Conservation (phyloP, 2,113 vertebrate species). For the Ciconia maguari region DNA sequence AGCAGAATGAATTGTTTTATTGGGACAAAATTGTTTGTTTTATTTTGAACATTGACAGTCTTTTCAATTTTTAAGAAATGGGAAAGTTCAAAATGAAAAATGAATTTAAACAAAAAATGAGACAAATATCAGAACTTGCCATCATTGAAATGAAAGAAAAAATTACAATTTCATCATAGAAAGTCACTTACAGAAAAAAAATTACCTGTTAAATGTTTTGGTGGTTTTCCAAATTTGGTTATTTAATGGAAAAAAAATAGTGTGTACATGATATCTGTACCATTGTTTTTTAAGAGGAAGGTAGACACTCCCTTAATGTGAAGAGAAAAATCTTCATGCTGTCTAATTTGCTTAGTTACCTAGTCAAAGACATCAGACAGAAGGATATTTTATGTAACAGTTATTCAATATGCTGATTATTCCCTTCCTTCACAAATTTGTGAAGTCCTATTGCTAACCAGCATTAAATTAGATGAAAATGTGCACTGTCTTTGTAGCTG, state of each 20-base stretch:
- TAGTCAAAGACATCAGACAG: background rate
- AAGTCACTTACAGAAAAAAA: background rate
- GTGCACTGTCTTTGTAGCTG: background rate
- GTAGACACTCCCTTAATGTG: background rate
- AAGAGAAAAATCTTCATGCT: background rate
- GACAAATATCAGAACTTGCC: background rate
- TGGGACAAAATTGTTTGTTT: background rate
- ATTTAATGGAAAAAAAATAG: background rate
- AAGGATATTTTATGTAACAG: background rate
- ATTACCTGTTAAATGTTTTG: background rate
- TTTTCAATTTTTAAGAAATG: background rate
- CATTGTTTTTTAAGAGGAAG: background rate
- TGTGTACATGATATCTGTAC: background rate
- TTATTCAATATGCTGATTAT: background rate
- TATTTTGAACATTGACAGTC: background rate
- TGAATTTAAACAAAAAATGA: background rate
- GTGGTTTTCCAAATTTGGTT: background rate
- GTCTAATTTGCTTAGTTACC: background rate
- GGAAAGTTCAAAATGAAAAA: background rate
- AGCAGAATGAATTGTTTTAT: background rate
- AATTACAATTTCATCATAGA: background rate
- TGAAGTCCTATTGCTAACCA: background rate
- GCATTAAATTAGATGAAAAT: background rate
- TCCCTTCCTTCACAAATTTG: background rate
- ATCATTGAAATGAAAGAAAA: background rate